Evolutionary conservation across 2,888 invertebrate genomes (phyloP).

Genomic region (Sepioteuthis lessoniana): DNA sequence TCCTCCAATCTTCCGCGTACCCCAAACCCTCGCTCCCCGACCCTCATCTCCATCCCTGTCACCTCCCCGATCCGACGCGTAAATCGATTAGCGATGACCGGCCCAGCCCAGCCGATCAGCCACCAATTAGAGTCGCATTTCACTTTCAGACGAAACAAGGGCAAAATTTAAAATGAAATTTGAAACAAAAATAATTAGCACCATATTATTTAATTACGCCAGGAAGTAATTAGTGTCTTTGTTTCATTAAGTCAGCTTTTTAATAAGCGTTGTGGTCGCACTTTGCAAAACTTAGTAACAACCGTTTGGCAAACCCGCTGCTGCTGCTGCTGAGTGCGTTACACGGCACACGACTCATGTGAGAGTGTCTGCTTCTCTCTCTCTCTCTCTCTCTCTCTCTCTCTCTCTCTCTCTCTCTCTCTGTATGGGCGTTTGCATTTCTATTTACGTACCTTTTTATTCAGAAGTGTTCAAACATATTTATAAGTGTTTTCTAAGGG

Average conservation of each 20-base stretch:
- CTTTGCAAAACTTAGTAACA: neutral
- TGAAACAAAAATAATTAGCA: conserved; percentile 12
- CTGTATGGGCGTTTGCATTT: neutral
- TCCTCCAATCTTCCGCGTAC: neutral
- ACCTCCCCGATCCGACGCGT: neutral
- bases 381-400: neutral
- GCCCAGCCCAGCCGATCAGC: conserved; percentile 21
- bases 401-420: too few relatives aligned
- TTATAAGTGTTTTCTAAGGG: neutral
- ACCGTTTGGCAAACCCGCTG: neutral
- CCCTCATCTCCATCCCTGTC: neutral
- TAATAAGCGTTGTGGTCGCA: neutral
- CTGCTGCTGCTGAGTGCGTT: neutral
- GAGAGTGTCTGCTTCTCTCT: neutral
- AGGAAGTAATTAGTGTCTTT: conserved; percentile 13
- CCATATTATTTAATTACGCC: conserved; percentile 33
- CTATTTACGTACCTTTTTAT: neutral
- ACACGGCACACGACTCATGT: neutral
- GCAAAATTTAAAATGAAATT: conserved; percentile 33
- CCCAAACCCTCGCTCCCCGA: neutral
- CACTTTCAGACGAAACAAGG: conserved; percentile 9
- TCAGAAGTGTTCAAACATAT: neutral
- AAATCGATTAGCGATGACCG: neutral
- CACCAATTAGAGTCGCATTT: neutral
- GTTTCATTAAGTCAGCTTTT: neutral